Evolutionary conservation across 2,888 invertebrate species (phyloP).

Genomic region (Branchinecta sandiegonensis): DNA sequence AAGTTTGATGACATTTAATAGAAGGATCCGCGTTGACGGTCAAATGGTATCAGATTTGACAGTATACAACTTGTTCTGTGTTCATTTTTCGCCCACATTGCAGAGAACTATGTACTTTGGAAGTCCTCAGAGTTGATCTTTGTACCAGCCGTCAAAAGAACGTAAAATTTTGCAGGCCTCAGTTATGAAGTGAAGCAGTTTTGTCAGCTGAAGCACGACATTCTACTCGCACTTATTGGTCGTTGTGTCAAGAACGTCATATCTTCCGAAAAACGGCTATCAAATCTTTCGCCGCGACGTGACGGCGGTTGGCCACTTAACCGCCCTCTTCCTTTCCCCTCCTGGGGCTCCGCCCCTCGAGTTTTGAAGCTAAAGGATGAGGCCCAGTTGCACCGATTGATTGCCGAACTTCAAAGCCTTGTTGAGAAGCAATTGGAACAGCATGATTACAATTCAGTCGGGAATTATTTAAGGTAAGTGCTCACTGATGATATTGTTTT

Average conservation of each 20-base stretch:
- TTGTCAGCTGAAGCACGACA: not conserved
- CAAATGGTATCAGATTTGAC: no score
- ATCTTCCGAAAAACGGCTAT: not conserved
- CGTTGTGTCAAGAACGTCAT: not conserved
- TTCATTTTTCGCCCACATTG: no score
- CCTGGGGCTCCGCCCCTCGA: constrained; percentile 46
- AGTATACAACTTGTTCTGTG: no score
- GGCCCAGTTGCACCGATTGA: constrained; percentile 60
- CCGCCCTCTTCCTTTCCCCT: constrained; percentile 58
- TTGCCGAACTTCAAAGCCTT: constrained; percentile 58
- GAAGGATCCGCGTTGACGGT: no score
- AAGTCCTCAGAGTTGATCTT: not conserved
- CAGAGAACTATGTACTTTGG: no score
- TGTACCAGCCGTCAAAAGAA: not conserved
- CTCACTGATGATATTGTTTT: no score
- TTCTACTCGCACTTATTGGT: constrained; percentile 11
- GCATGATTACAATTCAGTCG: constrained; percentile 77
- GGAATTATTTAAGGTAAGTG: constrained; percentile 53
- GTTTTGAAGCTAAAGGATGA: constrained; percentile 40
- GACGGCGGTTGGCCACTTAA: constrained; percentile 39
- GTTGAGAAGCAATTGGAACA: constrained; percentile 64
- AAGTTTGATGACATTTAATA: no score
- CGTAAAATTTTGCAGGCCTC: constrained; percentile 1
- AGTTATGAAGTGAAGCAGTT: not conserved
- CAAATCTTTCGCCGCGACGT: not conserved